These are phyloP conservation scores for Pseudomyrmex pallidus DNA, from an alignment of 1,140 invertebrate species.

Conservation along the genomic window DNA sequence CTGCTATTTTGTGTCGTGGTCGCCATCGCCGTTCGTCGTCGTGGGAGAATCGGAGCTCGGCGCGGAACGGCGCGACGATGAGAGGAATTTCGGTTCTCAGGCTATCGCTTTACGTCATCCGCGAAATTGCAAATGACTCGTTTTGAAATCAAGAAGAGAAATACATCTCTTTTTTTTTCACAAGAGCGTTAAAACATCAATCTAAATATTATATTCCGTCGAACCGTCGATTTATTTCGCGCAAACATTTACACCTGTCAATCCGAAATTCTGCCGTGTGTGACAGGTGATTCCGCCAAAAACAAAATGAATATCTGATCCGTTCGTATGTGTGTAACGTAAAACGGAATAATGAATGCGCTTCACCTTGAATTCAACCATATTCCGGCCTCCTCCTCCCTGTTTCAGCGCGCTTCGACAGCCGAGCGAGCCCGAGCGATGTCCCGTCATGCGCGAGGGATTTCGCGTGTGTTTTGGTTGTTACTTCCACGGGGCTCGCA, in stretches of 20 bases:
- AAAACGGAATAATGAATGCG: constrained; percentile 50
- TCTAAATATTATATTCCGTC: not conserved
- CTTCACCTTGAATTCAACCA: constrained; percentile 66
- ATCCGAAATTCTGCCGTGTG: constrained; percentile 6
- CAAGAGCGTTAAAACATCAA: too few species aligned
- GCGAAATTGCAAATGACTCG: not conserved
- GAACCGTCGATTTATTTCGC: not conserved
- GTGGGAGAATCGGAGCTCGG: constrained; percentile 32
- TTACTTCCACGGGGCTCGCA: constrained; percentile 67
- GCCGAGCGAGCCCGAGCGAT: constrained; percentile 60
- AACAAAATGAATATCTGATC: constrained; percentile 54
- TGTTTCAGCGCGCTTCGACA: constrained; percentile 61
- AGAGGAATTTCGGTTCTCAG: constrained; percentile 37
- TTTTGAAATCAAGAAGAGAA: not conserved
- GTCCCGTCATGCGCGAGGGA: constrained; percentile 68
- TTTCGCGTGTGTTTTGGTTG: constrained; percentile 74
- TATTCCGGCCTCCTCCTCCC: constrained; percentile 31
- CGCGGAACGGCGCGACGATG: not conserved
- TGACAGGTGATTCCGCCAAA: constrained; percentile 27
- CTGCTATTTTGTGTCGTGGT: constrained; percentile 37
- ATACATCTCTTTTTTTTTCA: too few species aligned
- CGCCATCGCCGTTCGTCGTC: not conserved
- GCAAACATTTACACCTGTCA: constrained; percentile 16
- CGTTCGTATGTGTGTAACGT: constrained; percentile 23
- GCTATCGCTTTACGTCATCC: not conserved